Evolutionary conservation across 23 tunicate species (phyloP), one percentile per base, ranked within the genome.

Genomic region (Botrylloides violaceus): DNA sequence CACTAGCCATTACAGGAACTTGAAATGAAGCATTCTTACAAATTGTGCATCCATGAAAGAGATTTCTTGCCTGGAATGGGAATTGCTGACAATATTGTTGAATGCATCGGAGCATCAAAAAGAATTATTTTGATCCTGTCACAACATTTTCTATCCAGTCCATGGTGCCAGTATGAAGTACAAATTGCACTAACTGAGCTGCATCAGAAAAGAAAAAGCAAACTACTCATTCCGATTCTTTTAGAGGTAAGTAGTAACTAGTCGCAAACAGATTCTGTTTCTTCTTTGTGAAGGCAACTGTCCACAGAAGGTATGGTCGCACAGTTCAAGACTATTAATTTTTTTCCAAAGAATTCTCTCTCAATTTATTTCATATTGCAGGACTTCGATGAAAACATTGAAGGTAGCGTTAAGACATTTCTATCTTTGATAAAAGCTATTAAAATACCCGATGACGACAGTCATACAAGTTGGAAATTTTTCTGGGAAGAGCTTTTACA

Each of bases 131-230:
- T 90, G n/a, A 82, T 90, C 4, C 29, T 90, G 4, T 83, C 97
- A 60, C 65, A 66, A 28, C 71, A 90, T 34, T 90, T 86, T 37
- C 74, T 76, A 36, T 22, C 75, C 3, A 83, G 90, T 75, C 66
- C 85, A 4, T 90, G 97, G 97, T 90, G 90, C 56, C 85, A 83
- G 43, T 83, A 90, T 74, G 97, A 90, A 76, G 92, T 90, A 3
- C 97, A 90, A 70, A 71, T 90, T 1, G 97, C 97, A 18, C 82
- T 90, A 9, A 76, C 97, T 4, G 81, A 83, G 31, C 65, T 90
- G 26, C 97, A 90, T 49, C 72, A 77, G 30, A 78, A 66, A 20
- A 66, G 90, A 25, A 68, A 78, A 79, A 82, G 97, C 49, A 90
- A 79, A 56, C 76, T 83, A 24, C 85, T 90, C 7, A 59, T 90